Base-by-base conservation (phyloP, 64 coral and sea anemone genomes). In the Catalaphyllia jardinei region DNA sequence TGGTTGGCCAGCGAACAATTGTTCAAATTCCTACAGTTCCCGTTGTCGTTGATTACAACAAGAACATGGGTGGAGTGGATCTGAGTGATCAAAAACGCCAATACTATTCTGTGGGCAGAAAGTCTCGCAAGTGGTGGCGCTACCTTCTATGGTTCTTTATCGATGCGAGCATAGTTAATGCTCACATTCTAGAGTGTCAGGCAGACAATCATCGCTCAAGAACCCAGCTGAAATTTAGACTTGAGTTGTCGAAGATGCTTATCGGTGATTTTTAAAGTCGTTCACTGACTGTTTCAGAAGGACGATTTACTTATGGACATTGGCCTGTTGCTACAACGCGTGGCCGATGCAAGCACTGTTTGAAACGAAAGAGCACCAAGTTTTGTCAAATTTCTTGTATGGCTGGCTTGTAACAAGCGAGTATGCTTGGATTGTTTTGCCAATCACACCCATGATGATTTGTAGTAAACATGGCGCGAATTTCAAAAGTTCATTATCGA, bases 91-190 rank as follows among this genome's bases (percentile, higher is more conserved):
- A 83, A 67, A 27, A 65, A 39, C 80, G 15, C 10, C 71, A 87
- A 60, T 74, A 76, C 28, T 60, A 87, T 57, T 35, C 25, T 15
- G 22, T 35, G 13, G 52, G 13, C 60, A 25, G 86, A 29, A 16
- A 38, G 29, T 25, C 71, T 17, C 25, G 60, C 24, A 87, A 87
- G 72, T 87, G 86, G 86, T 87, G 86, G 86, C 50, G 51, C 5
- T 87, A 87, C 69, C 27, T 76, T 15, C 63, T 86, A 1, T 87
- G 86, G 86, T 76, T 87, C 51, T 31, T 51, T 18, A 59, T 87
- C 30, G 72, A 87, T 27, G 50, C 76, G 71, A 31, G 72, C 72
- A 76, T 76, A 19, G 71, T 75, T 9, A 87, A 87, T 20, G 51
- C 86, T 46, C 71, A 87, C 8, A 76, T 87, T 61, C 28, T 87